Conservation (phyloP, 2,113 vertebrate genomes). For the Lathamus discolor region DNA sequence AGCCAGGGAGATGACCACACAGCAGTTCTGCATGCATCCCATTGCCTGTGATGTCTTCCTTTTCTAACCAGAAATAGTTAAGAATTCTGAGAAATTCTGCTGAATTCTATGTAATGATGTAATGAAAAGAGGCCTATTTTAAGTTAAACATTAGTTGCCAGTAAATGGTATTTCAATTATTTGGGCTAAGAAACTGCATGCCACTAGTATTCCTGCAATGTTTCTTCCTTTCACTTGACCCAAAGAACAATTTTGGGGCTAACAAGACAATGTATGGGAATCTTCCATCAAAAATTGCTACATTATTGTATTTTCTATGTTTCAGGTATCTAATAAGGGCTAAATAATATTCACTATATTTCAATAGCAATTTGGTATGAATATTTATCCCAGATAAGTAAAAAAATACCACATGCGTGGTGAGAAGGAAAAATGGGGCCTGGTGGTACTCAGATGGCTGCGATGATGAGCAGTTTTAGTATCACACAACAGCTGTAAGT, state of each 20-base stretch:
- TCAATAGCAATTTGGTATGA: background rate
- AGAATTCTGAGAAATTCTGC: background rate
- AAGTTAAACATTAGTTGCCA: background rate
- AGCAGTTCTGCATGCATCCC: accelerated
- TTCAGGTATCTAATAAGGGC: background rate
- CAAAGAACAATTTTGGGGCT: background rate
- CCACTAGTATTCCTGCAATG: background rate
- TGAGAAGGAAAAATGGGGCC: background rate
- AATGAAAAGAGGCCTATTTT: background rate
- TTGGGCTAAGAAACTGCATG: background rate
- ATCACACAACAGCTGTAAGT: background rate
- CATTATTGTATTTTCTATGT: background rate
- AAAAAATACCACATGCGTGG: background rate
- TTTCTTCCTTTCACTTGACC: background rate
- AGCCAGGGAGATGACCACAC: accelerated
- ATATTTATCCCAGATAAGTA: background rate
- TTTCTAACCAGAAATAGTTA: background rate
- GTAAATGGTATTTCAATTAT: background rate
- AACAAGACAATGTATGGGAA: background rate
- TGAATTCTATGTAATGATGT: accelerated
- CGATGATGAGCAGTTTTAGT: background rate
- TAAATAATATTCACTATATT: background rate
- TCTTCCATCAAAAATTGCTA: background rate
- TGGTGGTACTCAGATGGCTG: background rate
- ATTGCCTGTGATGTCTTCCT: accelerated